These are phyloP conservation scores for Typhlomys cinereus DNA, from an alignment of 2,113 vertebrate genomes.

Conservation along the genomic window DNA sequence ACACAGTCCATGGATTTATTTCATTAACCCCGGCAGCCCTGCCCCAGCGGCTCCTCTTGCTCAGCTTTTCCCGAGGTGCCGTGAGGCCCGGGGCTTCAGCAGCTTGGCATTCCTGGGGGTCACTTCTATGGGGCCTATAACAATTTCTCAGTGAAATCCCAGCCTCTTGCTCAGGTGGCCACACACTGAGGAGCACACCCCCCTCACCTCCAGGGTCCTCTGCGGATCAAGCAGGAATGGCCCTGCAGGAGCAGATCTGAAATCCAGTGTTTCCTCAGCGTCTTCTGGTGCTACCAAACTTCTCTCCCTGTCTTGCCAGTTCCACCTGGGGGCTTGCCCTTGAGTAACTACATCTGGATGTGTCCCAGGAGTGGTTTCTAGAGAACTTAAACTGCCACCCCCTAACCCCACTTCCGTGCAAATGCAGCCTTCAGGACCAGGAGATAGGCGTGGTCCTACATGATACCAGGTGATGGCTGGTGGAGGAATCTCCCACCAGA, in stretches of 20 bases:
- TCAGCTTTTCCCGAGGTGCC: not conserved
- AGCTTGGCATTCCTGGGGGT: no score
- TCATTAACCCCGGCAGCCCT: no score
- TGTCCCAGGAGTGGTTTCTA: not conserved
- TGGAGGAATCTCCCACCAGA: not conserved
- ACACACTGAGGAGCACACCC: not conserved
- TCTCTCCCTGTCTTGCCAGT: not conserved
- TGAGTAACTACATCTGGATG: not conserved
- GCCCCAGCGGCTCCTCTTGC: not conserved
- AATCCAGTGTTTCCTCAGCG: not conserved
- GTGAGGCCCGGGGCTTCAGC: not conserved
- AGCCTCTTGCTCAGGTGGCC: not conserved
- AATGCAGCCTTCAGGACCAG: not conserved
- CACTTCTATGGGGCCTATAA: not conserved
- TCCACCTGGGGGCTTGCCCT: not conserved
- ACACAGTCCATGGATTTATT: not conserved
- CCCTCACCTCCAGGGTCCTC: not conserved
- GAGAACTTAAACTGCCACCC: no score
- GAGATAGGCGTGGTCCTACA: fast-evolving
- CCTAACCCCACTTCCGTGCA: not conserved
- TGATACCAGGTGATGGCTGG: not conserved
- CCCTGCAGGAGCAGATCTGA: not conserved
- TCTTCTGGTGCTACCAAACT: not conserved
- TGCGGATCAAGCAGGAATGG: not conserved
- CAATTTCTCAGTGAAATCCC: not conserved